Evolutionary conservation across 2,113 vertebrate genomes (phyloP), one percentile per base, ranked within the genome.

Genomic region (Hyla sarda): DNA sequence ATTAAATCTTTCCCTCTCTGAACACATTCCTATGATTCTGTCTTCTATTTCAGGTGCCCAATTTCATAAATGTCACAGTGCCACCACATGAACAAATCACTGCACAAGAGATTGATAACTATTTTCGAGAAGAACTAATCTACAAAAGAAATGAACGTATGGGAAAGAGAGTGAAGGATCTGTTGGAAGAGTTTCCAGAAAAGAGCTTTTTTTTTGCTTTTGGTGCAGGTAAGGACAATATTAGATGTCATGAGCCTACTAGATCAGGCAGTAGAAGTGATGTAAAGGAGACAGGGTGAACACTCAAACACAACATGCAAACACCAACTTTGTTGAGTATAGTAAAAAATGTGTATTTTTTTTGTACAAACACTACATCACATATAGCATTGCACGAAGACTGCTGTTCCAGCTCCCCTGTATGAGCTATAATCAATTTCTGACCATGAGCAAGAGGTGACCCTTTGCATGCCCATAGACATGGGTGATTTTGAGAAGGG

Each of bases 151-250:
- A 97, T 23, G 93, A 96, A 89, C 90, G 96, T 74, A 96, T 97
- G 95, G 96, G 97, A 28, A 93, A 90, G 88, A 89, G 93, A 60
- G 96, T 96, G 62, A 95, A 94, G 80, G 91, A 94, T 3, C 92
- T 97, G 58, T 87, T 96, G 14, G 95, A 97, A 84, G 93, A 96
- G 13, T 91, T 97, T 58, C 95, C 96, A 0, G 91, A 96, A 78
- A 96, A 96, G 90, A 97, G 93, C 89, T 97, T 97, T 92, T 97
- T 97, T 92, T 98, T 98, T 83, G 96, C 96, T 6, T 98, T 98
- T 88, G 96, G 97, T 90, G 97, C 96, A 91, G 95, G 96, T 97
- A 89, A 86, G 95, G 94, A 17, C 30, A 34, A 6, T 19, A 19
- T 17, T 13, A 10, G 65, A 34, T 21, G 3, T 67, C 13, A 62